A percentile compares a stretch with the other conserved stretches of the same genome.
These are phyloP conservation scores for Xanthia togata DNA, from an alignment of 2,888 invertebrate genomes.

Conservation along the genomic window DNA sequence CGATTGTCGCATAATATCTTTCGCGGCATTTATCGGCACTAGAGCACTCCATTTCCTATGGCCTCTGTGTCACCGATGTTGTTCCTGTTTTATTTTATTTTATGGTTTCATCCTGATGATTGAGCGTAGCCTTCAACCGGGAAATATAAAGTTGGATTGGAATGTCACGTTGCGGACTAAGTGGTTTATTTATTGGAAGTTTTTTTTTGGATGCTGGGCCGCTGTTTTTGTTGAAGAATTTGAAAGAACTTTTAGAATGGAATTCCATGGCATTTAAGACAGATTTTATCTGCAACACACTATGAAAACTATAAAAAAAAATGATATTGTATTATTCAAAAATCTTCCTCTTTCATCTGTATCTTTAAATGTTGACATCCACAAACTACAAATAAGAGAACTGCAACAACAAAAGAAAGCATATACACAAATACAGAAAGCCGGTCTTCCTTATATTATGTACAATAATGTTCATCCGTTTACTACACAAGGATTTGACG, in stretches of 20 bases:
- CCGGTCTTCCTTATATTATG: slow-evolving; percentile 53
- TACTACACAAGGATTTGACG: slow-evolving; percentile 61
- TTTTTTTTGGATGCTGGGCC: slow-evolving; percentile 34
- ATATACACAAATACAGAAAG: slow-evolving; percentile 39
- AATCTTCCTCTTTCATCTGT: not conserved
- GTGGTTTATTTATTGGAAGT: slow-evolving; percentile 45
- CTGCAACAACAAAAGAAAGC: slow-evolving; percentile 31
- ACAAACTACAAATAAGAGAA: slow-evolving; percentile 9
- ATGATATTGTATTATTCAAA: not conserved
- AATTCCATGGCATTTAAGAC: slow-evolving; percentile 9
- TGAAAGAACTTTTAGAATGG: not conserved
- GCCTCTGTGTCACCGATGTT: not conserved
- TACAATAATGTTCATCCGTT: slow-evolving; percentile 49
- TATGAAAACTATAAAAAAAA: too few relatives aligned
- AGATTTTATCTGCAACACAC: not conserved
- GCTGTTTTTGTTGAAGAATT: slow-evolving; percentile 32
- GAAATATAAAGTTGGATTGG: slow-evolving; percentile 60
- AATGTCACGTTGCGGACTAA: slow-evolving; percentile 57
- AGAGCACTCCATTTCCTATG: slow-evolving; percentile 16
- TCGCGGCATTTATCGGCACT: not conserved
- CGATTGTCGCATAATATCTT: not conserved
- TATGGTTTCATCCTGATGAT: slow-evolving; percentile 60
- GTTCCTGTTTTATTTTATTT: slow-evolving; percentile 46
- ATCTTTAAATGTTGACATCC: not conserved
- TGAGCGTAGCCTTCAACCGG: slow-evolving; percentile 40